These are phyloP conservation scores for Neotoma lepida DNA, from an alignment of 2,113 vertebrate genomes.

Conservation along the genomic window DNA sequence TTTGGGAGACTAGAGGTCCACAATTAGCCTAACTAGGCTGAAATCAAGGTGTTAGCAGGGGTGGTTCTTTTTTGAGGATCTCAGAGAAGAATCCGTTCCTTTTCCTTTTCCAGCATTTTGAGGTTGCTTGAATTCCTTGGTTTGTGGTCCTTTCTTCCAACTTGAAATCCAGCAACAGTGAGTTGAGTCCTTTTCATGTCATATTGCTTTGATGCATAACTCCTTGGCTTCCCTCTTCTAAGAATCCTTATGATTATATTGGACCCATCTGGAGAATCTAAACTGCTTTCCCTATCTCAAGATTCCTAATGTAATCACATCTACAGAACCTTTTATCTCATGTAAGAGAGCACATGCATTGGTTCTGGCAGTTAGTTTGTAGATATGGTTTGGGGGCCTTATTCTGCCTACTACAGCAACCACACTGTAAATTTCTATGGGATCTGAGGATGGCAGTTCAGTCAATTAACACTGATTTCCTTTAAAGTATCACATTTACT, in stretches of 20 bases:
- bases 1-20: not conserved
- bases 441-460: constrained; percentile 10
- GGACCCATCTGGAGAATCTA: not conserved
- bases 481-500: constrained; percentile 8
- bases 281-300: not conserved
- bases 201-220: not conserved
- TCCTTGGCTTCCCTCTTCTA: not conserved
- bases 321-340: not conserved
- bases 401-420: not conserved
- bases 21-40: not conserved
- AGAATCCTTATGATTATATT: not conserved
- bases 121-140: not conserved
- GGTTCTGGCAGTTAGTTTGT: not conserved
- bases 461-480: not conserved
- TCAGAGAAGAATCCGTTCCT: not conserved
- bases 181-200: not conserved
- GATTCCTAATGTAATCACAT: not conserved
- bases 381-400: not conserved
- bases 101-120: constrained; percentile 12
- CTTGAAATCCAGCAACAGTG: constrained; percentile 7
- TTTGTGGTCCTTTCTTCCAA: not conserved
- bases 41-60: not conserved
- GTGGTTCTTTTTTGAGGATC: not conserved
- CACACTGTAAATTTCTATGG: constrained; percentile 8
- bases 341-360: not conserved